Conservation (phyloP, 1,140 invertebrate species). For the Lanistes nyassanus region DNA sequence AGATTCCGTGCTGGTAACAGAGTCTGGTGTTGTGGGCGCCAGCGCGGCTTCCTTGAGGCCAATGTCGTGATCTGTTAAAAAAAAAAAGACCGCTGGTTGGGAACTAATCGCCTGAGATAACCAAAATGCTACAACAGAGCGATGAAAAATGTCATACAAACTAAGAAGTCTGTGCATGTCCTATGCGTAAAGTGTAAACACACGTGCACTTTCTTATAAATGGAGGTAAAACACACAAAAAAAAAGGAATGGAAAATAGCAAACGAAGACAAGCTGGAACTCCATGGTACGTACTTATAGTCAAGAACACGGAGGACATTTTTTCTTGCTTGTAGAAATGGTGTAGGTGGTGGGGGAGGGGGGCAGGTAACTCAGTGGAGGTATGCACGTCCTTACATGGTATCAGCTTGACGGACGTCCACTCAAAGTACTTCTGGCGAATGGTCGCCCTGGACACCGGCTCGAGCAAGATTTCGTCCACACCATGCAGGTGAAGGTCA, state of each 20-base stretch:
- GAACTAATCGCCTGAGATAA: no score
- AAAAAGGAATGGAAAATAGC: not conserved
- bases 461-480: constrained; percentile 44
- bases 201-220: not conserved
- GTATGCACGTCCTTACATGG: constrained; percentile 31
- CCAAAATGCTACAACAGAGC: no score
- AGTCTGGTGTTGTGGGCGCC: constrained; percentile 26
- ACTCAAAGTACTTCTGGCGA: constrained; percentile 43
- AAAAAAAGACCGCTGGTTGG: not conserved
- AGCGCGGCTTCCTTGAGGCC: constrained; percentile 4
- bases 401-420: constrained; percentile 36
- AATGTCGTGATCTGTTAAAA: constrained; percentile 15
- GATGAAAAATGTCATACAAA: no score
- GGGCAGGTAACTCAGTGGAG: not conserved
- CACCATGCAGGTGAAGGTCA: constrained; percentile 46
- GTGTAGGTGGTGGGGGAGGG: not conserved
- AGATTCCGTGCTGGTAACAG: constrained; percentile 17
- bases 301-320: no score
- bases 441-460: constrained; percentile 35
- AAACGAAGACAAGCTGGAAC: not conserved
- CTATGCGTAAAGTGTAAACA: no score
- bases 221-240: constrained; percentile 6
- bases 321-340: no score
- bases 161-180: no score
- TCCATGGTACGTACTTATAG: not conserved